phyloP scores from a whole-genome alignment of 2,797 vertebrate species.

The Brachymystax lenok region DNA sequence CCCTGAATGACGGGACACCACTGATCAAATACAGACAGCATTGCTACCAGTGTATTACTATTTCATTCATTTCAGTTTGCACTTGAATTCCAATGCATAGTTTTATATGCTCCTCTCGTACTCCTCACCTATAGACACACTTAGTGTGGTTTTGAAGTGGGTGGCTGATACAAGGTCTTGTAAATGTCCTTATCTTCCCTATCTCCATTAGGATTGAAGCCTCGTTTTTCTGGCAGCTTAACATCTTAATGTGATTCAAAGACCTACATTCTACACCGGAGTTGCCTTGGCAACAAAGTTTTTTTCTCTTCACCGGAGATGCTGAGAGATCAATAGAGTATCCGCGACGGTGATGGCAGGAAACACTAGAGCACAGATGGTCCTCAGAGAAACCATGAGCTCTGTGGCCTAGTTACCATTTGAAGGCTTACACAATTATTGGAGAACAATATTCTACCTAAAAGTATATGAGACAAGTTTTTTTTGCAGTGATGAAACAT shows the following conservation, averaged over 20 bases:
- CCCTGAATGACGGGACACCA: too few relatives aligned
- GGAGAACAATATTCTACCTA: slow-evolving; percentile 39
- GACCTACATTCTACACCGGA: slow-evolving; percentile 73
- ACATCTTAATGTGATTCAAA: slow-evolving; percentile 75
- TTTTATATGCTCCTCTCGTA: not conserved
- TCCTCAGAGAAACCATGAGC: slow-evolving; percentile 60
- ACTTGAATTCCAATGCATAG: not conserved
- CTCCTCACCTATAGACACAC: not conserved
- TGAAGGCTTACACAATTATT: slow-evolving; percentile 55
- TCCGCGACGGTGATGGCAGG: slow-evolving; percentile 65
- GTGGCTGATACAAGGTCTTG: slow-evolving; percentile 37
- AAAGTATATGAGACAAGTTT: slow-evolving; percentile 6
- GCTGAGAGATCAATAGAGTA: slow-evolving; percentile 74
- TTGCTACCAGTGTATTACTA: not conserved
- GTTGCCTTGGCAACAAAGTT: slow-evolving; percentile 79
- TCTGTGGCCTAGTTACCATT: slow-evolving; percentile 66
- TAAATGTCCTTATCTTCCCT: slow-evolving; percentile 52
- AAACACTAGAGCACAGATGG: slow-evolving; percentile 66
- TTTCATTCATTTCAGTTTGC: not conserved
- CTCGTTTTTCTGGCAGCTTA: slow-evolving; percentile 54
- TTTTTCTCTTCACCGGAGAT: slow-evolving; percentile 52
- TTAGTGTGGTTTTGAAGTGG: slow-evolving; percentile 32
- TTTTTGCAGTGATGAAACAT: slow-evolving; percentile 11
- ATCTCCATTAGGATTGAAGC: slow-evolving; percentile 62
- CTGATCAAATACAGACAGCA: not conserved